Evolutionary conservation across 2,888 invertebrate species (phyloP).

Genomic region (Anaspis maculata): DNA sequence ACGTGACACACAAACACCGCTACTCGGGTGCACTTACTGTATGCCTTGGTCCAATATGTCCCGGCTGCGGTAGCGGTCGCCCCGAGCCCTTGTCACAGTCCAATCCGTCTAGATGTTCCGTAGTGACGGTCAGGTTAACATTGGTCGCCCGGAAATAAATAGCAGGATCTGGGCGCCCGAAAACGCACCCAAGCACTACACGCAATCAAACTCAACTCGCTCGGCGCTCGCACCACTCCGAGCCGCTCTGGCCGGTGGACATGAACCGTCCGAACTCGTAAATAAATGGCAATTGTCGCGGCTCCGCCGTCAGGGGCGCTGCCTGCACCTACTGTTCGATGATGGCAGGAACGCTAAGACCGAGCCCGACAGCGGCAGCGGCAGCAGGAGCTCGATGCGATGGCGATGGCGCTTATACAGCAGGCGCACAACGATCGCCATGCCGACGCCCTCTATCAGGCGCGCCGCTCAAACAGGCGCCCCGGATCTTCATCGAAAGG

Average conservation of each 20-base stretch:
- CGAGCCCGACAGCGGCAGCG: constrained; percentile 7
- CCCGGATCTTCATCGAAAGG: constrained; percentile 9
- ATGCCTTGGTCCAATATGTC: constrained; percentile 41
- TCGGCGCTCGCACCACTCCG: constrained; percentile 38
- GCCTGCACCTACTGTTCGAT: constrained; percentile 17
- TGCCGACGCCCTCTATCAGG: constrained; percentile 16
- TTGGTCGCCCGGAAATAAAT: constrained; percentile 36
- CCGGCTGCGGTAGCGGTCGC: constrained; percentile 41
- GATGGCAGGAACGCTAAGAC: constrained; percentile 4
- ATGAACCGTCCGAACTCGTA: constrained; percentile 33
- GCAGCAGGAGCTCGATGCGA: constrained; percentile 2
- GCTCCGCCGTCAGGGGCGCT: constrained; percentile 24
- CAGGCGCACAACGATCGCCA: constrained; percentile 15
- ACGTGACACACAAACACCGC: no score
- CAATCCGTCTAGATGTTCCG: constrained; percentile 37
- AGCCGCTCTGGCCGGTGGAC: constrained; percentile 38
- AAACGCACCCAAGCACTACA: constrained; percentile 41
- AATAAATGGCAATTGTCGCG: constrained; percentile 30
- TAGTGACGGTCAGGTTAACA: constrained; percentile 42
- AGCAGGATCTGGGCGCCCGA: constrained; percentile 36
- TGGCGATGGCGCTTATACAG: constrained; percentile 12
- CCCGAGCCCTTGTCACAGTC: constrained; percentile 39
- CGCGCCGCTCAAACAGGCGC: constrained; percentile 6
- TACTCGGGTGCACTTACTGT: no score
- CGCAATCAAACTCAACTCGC: constrained; percentile 37